phyloP scores from a whole-genome alignment of 2,113 vertebrate species.

The Boleophthalmus pectinirostris region DNA sequence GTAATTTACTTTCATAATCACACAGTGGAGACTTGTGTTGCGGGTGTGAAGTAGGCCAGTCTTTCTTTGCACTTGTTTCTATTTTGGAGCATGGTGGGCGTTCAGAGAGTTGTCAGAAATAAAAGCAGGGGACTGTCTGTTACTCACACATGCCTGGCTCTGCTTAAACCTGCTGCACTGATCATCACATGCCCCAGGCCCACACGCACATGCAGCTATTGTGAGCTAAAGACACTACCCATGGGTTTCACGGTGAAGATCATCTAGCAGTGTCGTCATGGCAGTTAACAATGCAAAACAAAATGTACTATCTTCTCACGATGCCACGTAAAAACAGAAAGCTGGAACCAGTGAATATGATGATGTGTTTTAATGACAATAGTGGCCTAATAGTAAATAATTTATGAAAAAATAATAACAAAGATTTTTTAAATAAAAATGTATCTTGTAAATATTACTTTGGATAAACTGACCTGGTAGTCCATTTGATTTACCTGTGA shows the following conservation, averaged over 20 bases:
- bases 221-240: neutral
- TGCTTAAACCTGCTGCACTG: neutral
- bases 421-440: no score
- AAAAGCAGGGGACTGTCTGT: slow-evolving; percentile 12
- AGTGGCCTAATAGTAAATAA: neutral
- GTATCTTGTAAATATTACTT: no score
- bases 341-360: neutral
- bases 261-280: no score
- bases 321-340: no score
- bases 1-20: slow-evolving; percentile 29
- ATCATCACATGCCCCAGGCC: neutral
- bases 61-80: slow-evolving; percentile 27
- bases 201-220: slow-evolving; percentile 2
- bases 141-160: slow-evolving; percentile 13
- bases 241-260: no score
- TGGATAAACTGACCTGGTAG: no score
- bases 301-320: no score
- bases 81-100: slow-evolving; percentile 36
- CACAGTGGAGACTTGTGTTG: slow-evolving; percentile 8
- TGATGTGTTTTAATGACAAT: neutral
- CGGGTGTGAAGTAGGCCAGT: slow-evolving; percentile 35
- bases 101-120: slow-evolving; percentile 30
- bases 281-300: no score
- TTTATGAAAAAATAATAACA: no score
- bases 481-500: no score